These are phyloP conservation scores for Serranus cabrilla DNA, from an alignment of 2,797 vertebrate species.

Conservation along the genomic window DNA sequence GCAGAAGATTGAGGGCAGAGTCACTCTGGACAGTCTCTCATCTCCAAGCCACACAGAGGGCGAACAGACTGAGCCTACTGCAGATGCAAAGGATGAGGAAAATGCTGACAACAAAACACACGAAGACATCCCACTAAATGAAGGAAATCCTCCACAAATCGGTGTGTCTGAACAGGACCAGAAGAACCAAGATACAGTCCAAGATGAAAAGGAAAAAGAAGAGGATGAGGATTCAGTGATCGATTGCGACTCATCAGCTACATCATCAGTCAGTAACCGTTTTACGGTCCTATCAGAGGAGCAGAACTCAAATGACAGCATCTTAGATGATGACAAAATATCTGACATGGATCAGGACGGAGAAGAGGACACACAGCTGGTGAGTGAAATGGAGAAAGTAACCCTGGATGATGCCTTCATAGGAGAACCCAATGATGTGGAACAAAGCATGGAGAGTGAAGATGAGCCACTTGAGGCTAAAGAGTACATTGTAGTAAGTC, in stretches of 20 bases:
- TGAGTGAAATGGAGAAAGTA: slow-evolving; percentile 64
- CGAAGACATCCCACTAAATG: slow-evolving; percentile 58
- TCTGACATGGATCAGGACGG: slow-evolving; percentile 49
- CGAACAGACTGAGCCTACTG: slow-evolving; percentile 43
- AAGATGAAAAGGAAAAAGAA: slow-evolving; percentile 59
- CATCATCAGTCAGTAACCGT: slow-evolving; percentile 61
- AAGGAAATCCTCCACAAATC: slow-evolving; percentile 50
- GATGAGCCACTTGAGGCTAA: slow-evolving; percentile 59
- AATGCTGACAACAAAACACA: slow-evolving; percentile 46
- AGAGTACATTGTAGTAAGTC: slow-evolving; percentile 82
- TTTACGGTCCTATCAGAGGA: slow-evolving; percentile 76
- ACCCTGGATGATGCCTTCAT: slow-evolving; percentile 70
- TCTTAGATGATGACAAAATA: slow-evolving; percentile 36
- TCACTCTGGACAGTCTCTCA: slow-evolving; percentile 74
- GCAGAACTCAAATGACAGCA: slow-evolving; percentile 39
- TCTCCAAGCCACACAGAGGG: slow-evolving; percentile 65
- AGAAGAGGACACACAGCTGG: slow-evolving; percentile 45
- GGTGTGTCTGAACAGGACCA: slow-evolving; percentile 57
- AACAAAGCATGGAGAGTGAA: slow-evolving; percentile 65
- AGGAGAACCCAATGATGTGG: slow-evolving; percentile 47
- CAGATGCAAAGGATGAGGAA: slow-evolving; percentile 53
- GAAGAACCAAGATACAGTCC: slow-evolving; percentile 45
- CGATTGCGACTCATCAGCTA: slow-evolving; percentile 39
- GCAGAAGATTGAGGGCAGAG: slow-evolving; percentile 89
- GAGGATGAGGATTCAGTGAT: slow-evolving; percentile 60